These are phyloP conservation scores for Oophaga sylvatica DNA, from an alignment of 2,797 vertebrate genomes.

Conservation along the genomic window DNA sequence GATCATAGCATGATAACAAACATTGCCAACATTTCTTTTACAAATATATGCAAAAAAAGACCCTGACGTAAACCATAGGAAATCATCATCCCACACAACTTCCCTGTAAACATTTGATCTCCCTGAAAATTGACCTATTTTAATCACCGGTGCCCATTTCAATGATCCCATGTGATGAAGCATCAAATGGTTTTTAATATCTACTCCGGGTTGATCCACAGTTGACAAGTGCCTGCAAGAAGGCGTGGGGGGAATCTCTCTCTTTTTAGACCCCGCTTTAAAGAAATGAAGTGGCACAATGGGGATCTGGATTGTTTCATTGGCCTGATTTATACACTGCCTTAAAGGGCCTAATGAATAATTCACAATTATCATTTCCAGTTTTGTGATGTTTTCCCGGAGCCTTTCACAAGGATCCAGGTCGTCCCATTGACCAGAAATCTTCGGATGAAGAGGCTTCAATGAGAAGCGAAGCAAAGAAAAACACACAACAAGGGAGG, in stretches of 20 bases:
- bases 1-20: too few relatives aligned
- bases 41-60: too few relatives aligned
- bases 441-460: slow-evolving; percentile 71
- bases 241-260: slow-evolving; percentile 65
- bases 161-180: slow-evolving; percentile 66
- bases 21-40: too few relatives aligned
- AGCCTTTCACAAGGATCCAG: slow-evolving; percentile 80
- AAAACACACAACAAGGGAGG: slow-evolving; percentile 86
- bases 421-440: slow-evolving; percentile 74
- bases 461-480: slow-evolving; percentile 82
- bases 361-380: slow-evolving; percentile 91
- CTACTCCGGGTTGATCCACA: slow-evolving; percentile 72
- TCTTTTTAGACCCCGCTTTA: slow-evolving; percentile 75
- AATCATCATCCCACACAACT: background rate
- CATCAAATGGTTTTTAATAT: slow-evolving; percentile 89
- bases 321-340: slow-evolving; percentile 81
- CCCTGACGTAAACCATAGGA: too few relatives aligned
- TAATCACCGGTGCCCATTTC: slow-evolving; percentile 8
- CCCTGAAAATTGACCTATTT: slow-evolving; percentile 14
- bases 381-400: slow-evolving; percentile 79
- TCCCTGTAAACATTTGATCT: slow-evolving; percentile 17
- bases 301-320: slow-evolving; percentile 77
- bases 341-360: slow-evolving; percentile 89
- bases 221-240: slow-evolving; percentile 76
- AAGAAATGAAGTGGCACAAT: slow-evolving; percentile 77